These are phyloP conservation scores for Tyrannus savana DNA, from an alignment of 2,113 vertebrate genomes.

Conservation along the genomic window DNA sequence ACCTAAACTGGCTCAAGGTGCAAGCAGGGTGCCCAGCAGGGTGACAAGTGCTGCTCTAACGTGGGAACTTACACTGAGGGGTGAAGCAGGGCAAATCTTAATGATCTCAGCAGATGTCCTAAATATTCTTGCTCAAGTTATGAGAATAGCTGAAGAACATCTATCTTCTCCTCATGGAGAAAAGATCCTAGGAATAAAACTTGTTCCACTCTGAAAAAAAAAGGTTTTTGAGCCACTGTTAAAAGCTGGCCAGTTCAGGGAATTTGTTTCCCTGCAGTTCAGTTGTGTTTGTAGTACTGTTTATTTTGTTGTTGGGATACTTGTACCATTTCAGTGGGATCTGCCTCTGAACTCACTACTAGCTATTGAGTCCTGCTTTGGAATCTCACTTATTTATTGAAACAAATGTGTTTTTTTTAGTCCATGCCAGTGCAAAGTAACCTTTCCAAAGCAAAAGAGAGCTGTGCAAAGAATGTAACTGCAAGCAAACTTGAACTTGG, in stretches of 20 bases:
- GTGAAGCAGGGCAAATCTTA: not conserved
- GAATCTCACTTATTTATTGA: not conserved
- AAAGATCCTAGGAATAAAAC: not conserved
- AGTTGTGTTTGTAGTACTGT: not conserved
- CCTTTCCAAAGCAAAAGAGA: slow-evolving; percentile 3
- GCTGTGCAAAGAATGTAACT: not conserved
- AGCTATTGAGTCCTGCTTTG: not conserved
- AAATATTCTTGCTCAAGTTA: not conserved
- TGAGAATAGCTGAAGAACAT: not conserved
- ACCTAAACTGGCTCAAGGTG: not conserved
- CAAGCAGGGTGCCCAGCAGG: not conserved
- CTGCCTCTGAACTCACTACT: not conserved
- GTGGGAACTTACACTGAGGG: not conserved
- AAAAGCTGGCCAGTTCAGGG: not conserved
- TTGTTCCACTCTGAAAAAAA: not conserved
- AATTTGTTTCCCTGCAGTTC: not conserved
- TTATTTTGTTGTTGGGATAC: not conserved
- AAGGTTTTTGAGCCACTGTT: not conserved
- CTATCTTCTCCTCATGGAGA: not conserved
- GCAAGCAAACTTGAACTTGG: not conserved
- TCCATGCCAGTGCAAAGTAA: not conserved
- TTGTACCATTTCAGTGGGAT: not conserved
- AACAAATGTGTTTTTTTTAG: not conserved
- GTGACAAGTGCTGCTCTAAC: not conserved
- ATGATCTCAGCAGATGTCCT: not conserved